Conservation (phyloP, 2,113 vertebrate species). For the Suricata suricatta region DNA sequence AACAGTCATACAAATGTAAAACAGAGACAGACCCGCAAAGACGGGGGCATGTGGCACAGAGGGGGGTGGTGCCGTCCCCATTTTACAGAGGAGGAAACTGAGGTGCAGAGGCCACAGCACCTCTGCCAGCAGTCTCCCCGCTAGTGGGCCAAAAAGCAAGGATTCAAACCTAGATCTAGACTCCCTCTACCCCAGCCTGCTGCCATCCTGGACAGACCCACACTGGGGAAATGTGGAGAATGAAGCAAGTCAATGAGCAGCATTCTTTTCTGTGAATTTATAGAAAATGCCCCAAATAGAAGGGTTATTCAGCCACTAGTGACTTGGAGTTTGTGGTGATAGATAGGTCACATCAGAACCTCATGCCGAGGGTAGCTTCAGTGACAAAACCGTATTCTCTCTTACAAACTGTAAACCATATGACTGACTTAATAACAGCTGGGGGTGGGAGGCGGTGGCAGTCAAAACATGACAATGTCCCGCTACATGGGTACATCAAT, state of each 20-base stretch:
- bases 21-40: background rate
- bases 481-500: background rate
- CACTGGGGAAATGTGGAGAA: background rate
- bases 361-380: background rate
- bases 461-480: background rate
- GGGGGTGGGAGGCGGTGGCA: too few relatives aligned
- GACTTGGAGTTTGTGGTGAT: background rate
- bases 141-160: background rate
- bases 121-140: background rate
- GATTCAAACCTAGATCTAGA: background rate
- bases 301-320: slow-evolving; percentile 32
- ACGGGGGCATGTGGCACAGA: background rate
- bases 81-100: background rate
- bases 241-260: slow-evolving; percentile 39
- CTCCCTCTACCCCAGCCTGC: background rate
- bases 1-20: background rate
- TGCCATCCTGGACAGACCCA: background rate
- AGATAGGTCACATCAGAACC: background rate
- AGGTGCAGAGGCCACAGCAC: background rate
- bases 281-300: slow-evolving; percentile 42
- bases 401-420: background rate
- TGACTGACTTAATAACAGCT: slow-evolving; percentile 5
- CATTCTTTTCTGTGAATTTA: slow-evolving; percentile 42
- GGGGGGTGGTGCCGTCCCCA: background rate
- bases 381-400: slow-evolving; percentile 22